A percentile compares a stretch with the other conserved stretches of the same genome.
Conservation (phyloP, 2,113 vertebrate genomes). For the Pyrgilauda ruficollis region DNA sequence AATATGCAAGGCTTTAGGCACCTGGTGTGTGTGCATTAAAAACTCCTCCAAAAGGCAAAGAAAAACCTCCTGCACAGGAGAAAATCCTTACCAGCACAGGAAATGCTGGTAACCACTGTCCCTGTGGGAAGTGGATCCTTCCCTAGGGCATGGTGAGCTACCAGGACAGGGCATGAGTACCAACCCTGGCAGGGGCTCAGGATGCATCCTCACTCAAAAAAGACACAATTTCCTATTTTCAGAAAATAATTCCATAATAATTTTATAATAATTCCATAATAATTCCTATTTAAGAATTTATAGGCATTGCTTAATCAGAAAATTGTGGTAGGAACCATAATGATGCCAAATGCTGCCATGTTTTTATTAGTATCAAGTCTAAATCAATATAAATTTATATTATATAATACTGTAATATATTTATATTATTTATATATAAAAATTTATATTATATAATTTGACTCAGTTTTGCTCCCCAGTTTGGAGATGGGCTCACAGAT, state of each 20-base stretch:
- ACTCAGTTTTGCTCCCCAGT: not conserved
- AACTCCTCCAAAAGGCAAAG: not conserved
- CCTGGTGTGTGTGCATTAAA: not conserved
- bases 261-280: too few relatives aligned
- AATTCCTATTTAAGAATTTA: not conserved
- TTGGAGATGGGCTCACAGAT: not conserved
- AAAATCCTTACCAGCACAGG: not conserved
- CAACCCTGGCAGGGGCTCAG: not conserved
- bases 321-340: not conserved
- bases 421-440: too few relatives aligned
- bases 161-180: not conserved
- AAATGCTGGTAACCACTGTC: not conserved
- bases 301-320: fast-evolving
- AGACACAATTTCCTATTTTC: not conserved
- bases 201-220: not conserved
- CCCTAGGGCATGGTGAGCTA: not conserved
- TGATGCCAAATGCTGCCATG: not conserved
- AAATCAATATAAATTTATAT: not conserved
- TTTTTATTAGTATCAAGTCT: not conserved
- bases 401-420: too few relatives aligned
- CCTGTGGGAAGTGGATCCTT: not conserved
- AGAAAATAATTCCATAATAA: too few relatives aligned
- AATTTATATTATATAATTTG: not conserved
- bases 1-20: not conserved
- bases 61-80: not conserved